Evolutionary conservation across 2,888 invertebrate species (phyloP), one percentile per base, ranked within the genome.

Genomic region (Neoscelio sp.): DNA sequence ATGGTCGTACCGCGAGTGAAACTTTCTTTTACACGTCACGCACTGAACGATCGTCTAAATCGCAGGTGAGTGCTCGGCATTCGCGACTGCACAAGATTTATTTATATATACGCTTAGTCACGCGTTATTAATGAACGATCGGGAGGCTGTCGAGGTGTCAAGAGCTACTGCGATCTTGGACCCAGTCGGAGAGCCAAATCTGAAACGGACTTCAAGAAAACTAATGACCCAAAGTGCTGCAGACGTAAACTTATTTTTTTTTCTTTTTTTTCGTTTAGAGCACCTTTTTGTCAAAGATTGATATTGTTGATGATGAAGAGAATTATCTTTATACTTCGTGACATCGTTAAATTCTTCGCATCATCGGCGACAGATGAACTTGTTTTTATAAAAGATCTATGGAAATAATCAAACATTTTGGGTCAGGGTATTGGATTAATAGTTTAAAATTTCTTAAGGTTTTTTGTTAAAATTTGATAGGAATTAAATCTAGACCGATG

Each of bases 31-130:
- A 86, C 81, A 87, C 78, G 84, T 88, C 88, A 87, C 83, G 80
- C 82, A 80, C 82, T 88, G 89, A 89, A 84, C 87, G 89, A 89
- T 89, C 85, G 87, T 86, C 82, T 82, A 81, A 84, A 84, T 87
- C 84, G 85, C 87, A 87, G 87, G 87, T 87, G 86, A 88, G 86
- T 87, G 84, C 85, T 83, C 78, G 80, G 50, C 83, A 82, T 82
- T 82, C 83, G 82, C 81, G 81, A 82, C 82, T 70, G 58, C 64
- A 35, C 42, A 83, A 82, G 84, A 87, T 87, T 87, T 87, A 88
- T 88, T 87, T 87, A 87, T 73, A 87, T 84, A 86, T 87, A 85
- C 84, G 87, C 83, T 85, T 83, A 86, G 87, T 87, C 87, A 87
- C 83, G 81, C 80, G 84, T 87, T 87, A 87, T 87, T 87, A 86